Evolutionary conservation across 2,797 vertebrate genomes (phyloP).

Genomic region (Melanotaenia trifasciata): DNA sequence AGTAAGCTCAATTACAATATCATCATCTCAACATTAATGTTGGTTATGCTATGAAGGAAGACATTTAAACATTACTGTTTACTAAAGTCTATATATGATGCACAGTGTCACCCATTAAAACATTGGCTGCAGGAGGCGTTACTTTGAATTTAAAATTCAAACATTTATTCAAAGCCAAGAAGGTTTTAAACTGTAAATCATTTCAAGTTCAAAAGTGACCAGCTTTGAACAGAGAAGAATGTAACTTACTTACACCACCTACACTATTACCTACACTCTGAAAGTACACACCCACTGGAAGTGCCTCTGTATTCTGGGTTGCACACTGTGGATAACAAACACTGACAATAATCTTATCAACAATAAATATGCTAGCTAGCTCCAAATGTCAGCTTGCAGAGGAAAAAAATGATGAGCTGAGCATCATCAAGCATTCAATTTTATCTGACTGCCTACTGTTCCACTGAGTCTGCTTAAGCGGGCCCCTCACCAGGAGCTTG

Average conservation of each 20-base stretch:
- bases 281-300: not conserved
- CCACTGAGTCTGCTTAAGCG: not conserved
- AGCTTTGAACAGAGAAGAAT: too few species aligned
- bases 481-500: not conserved
- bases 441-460: not conserved
- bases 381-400: not conserved
- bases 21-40: not conserved
- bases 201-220: too few species aligned
- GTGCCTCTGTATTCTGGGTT: not conserved
- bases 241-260: not conserved
- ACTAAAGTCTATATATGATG: too few species aligned
- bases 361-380: not conserved
- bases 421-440: not conserved
- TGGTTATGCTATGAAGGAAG: too few species aligned
- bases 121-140: too few species aligned
- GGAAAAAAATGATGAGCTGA: not conserved
- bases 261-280: not conserved
- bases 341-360: too few species aligned
- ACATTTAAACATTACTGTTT: too few species aligned
- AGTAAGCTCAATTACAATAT: too few species aligned
- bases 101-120: too few species aligned
- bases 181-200: too few species aligned
- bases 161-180: too few species aligned
- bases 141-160: too few species aligned
- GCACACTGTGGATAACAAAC: not conserved